A percentile compares a stretch with the other conserved stretches of the same genome.
These are phyloP conservation scores for Pseudomyrmex pallidus DNA, from an alignment of 1,140 invertebrate genomes.

Conservation along the genomic window DNA sequence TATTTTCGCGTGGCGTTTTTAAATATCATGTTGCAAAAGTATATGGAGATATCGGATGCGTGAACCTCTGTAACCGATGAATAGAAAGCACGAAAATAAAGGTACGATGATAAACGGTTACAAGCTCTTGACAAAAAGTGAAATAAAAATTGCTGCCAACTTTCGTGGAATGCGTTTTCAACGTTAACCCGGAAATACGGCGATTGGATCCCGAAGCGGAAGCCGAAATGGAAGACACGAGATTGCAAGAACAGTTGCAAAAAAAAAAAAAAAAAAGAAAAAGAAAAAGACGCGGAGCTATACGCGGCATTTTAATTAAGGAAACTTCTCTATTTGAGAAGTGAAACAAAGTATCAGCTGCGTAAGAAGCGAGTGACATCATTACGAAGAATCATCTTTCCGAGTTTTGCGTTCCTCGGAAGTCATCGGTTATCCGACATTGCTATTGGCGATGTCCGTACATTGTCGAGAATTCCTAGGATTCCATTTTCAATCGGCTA, in stretches of 20 bases:
- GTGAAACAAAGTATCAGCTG: neutral
- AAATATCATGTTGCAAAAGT: neutral
- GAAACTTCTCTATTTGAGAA: conserved; percentile 1
- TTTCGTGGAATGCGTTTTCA: conserved; percentile 11
- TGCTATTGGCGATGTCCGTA: neutral
- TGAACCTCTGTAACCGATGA: neutral
- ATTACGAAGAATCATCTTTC: neutral
- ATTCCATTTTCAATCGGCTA: conserved; percentile 55
- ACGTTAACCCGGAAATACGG: conserved; percentile 2
- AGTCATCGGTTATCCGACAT: conserved; percentile 33
- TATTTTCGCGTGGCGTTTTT: neutral
- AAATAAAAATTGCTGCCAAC: conserved; percentile 17
- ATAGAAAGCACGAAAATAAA: neutral
- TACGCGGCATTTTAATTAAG: conserved; percentile 18
- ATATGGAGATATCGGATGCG: neutral
- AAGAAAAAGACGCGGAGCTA: neutral
- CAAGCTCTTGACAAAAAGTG: conserved; percentile 1
- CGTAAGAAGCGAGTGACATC: neutral
- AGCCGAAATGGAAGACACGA: neutral
- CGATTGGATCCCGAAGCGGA: conserved; percentile 1
- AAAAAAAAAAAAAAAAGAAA: neutral
- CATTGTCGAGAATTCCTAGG: conserved; percentile 36
- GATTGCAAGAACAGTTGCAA: neutral
- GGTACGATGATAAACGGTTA: neutral
- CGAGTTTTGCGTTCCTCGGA: conserved; percentile 10